phyloP scores from a whole-genome alignment of 2,113 vertebrate genomes.

The Odontophorus gujanensis region DNA sequence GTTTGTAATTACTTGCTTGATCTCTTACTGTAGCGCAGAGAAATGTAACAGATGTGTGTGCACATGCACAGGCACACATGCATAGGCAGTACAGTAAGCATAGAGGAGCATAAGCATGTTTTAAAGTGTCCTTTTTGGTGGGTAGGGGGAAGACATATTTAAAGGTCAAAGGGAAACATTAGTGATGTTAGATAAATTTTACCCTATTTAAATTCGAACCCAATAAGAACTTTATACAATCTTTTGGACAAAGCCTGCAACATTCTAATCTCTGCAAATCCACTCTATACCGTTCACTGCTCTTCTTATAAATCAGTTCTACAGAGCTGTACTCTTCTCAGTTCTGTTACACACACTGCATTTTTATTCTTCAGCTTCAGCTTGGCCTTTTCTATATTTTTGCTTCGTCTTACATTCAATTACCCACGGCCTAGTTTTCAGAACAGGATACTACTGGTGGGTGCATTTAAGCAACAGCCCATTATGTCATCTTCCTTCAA shows the following conservation, averaged over 20 bases:
- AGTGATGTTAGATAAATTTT: slow-evolving; percentile 53
- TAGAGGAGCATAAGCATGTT: background rate
- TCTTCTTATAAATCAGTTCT: slow-evolving; percentile 77
- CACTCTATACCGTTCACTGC: slow-evolving; percentile 70
- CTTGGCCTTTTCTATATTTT: slow-evolving; percentile 72
- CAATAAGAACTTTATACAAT: slow-evolving; percentile 71
- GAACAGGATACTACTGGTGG: slow-evolving; percentile 28
- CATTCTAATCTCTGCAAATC: slow-evolving; percentile 79
- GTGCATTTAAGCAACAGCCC: slow-evolving; percentile 56
- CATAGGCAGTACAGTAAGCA: background rate
- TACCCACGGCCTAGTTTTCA: slow-evolving; percentile 56
- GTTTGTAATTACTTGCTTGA: background rate
- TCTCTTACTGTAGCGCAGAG: background rate
- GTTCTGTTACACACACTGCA: slow-evolving; percentile 57
- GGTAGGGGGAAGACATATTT: slow-evolving; percentile 11
- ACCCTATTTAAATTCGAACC: slow-evolving; percentile 74
- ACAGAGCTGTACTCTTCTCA: slow-evolving; percentile 56
- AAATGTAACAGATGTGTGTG: background rate
- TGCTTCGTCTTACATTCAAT: slow-evolving; percentile 73
- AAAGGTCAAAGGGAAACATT: slow-evolving; percentile 65
- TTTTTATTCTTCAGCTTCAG: slow-evolving; percentile 73
- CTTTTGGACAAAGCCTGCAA: slow-evolving; percentile 75
- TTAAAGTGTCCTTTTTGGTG: slow-evolving; percentile 11
- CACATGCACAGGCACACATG: accelerated
- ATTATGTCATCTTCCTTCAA: slow-evolving; percentile 65